Base-by-base conservation (phyloP, 1,140 invertebrate genomes). In the Drosophila dunni region DNA sequence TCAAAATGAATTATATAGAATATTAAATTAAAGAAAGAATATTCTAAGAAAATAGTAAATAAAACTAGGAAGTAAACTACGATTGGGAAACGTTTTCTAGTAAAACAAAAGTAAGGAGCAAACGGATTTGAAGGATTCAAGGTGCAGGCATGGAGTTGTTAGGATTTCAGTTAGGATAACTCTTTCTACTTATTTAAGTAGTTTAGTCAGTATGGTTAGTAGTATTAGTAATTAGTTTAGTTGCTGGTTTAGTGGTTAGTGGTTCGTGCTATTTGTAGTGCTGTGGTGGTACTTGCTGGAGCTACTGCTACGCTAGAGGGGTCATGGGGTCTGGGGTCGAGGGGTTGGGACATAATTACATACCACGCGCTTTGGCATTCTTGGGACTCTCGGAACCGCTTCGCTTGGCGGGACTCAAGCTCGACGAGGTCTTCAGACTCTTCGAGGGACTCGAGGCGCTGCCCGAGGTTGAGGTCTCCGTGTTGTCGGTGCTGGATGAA, bases 391-490 rank as follows among this genome's bases (percentile, higher is more conserved):
- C 96, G 61, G 96, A 97, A 40, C 96, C 97, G 77, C 96, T 97
- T 68, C 96, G 93, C 92, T 97, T 97, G 1, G 96, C 96, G 0
- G 96, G 96, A 79, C 96, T 97, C 15, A 97, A 93, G 75, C 96
- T 97, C 7, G 96, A 97, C 9, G 95, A 96, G 40, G 96, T 97
- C 91, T 97, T 96, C 0, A 96, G 95, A 92, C 96, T 97, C 91
- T 97, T 96, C 34, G 96, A 97, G 0, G 97, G 96, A 81, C 96
- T 97, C 72, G 95, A 96, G 40, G 94, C 95, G 75, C 94, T 95
- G 29, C 95, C 94, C 3, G 95, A 94, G 0, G 94, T 92, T 6
- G 91, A 92, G 10, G 93, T 94, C 84, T 94, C 94, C 62, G 93
- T 93, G 67, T 93, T 93, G 45, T 93, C 93, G 50, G 93, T 93